Conservation (phyloP, 2,888 invertebrate genomes). For the Tupiocoris notatus region DNA sequence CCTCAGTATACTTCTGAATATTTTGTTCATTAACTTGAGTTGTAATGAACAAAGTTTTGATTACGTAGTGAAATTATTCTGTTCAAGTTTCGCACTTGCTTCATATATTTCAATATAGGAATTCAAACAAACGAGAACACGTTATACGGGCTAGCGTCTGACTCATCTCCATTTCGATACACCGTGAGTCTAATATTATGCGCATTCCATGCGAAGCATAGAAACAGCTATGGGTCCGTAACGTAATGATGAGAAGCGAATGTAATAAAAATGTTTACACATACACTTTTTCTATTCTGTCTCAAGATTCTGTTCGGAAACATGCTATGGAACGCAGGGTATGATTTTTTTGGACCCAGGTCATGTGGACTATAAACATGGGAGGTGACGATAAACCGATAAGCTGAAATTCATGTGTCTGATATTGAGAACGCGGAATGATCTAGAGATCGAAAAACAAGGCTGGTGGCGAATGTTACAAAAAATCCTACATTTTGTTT, state of each 20-base stretch:
- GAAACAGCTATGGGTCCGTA: not conserved
- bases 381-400: not conserved
- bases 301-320: not conserved
- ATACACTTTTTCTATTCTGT: not conserved
- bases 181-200: not conserved
- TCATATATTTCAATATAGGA: no score
- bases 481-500: no score
- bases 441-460: no score
- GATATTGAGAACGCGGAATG: no score
- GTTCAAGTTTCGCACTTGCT: no score
- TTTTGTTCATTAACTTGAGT: not conserved
- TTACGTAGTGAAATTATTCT: no score
- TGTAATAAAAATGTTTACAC: not conserved
- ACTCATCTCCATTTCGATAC: not conserved
- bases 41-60: no score
- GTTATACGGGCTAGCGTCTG: no score
- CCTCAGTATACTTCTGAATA: no score
- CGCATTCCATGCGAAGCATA: not conserved
- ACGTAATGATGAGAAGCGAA: not conserved
- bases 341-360: not conserved
- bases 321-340: not conserved
- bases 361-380: not conserved
- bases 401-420: no score
- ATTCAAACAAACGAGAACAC: no score
- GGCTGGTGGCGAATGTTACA: no score